phyloP scores from a whole-genome alignment of 2,113 vertebrate genomes.

The Zapus hudsonius region DNA sequence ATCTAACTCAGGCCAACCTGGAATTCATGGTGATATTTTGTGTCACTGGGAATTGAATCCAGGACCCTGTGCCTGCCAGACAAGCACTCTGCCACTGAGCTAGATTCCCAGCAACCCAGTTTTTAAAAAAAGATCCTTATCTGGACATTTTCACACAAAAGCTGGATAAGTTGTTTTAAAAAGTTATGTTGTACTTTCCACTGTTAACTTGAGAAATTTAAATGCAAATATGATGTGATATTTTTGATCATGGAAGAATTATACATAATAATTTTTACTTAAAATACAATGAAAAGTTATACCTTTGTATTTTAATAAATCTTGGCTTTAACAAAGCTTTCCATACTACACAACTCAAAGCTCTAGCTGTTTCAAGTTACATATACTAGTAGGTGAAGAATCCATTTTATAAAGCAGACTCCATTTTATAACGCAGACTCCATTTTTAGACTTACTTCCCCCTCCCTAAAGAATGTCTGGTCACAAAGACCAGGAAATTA shows the following conservation, averaged over 20 bases:
- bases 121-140: background rate
- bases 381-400: background rate
- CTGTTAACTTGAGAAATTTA: constrained; percentile 2
- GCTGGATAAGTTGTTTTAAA: background rate
- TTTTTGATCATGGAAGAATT: background rate
- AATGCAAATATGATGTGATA: background rate
- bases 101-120: too few species aligned
- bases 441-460: too few species aligned
- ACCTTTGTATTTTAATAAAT: background rate
- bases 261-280: constrained; percentile 8
- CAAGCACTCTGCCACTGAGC: too few species aligned
- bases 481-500: too few species aligned
- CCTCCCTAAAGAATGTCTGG: too few species aligned
- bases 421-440: too few species aligned
- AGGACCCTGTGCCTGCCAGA: too few species aligned
- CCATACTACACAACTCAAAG: background rate
- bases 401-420: too few species aligned
- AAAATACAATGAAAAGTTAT: background rate
- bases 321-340: background rate
- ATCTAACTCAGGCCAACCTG: too few species aligned
- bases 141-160: background rate
- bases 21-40: too few species aligned
- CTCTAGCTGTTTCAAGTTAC: background rate
- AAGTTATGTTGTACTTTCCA: background rate
- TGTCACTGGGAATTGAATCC: too few species aligned